These are phyloP conservation scores for Meriones psammophilus DNA, from an alignment of 2,797 vertebrate species.

Conservation along the genomic window DNA sequence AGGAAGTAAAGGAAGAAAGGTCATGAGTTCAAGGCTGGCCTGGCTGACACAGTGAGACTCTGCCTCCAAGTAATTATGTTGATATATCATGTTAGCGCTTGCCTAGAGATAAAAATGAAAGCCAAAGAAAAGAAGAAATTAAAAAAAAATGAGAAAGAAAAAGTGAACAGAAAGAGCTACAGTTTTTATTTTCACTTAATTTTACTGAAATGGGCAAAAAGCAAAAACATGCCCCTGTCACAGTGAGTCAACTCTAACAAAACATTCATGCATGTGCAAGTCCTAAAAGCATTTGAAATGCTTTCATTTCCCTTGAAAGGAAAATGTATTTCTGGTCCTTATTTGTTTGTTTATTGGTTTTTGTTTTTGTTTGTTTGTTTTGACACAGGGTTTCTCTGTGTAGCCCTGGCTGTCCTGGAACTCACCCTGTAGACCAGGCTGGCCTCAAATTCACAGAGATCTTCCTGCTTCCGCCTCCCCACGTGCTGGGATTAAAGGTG, in stretches of 20 bases:
- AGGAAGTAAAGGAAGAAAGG: no score
- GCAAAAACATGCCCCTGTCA: no score
- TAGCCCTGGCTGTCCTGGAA: neutral
- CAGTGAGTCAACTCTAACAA: no score
- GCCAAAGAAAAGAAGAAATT: neutral
- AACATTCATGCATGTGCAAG: no score
- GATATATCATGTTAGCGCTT: neutral
- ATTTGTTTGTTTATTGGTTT: neutral
- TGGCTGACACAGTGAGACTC: no score
- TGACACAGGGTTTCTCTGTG: neutral
- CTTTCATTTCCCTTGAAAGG: neutral
- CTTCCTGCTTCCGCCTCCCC: neutral
- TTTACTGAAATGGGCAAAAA: no score
- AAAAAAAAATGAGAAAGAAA: neutral
- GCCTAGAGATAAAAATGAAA: neutral
- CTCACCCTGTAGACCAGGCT: neutral
- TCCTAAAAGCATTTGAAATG: no score
- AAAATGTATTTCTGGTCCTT: neutral
- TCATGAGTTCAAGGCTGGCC: no score
- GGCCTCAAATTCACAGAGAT: neutral
- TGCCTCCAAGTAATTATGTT: neutral
- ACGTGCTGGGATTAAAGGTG: neutral
- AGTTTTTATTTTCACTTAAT: no score
- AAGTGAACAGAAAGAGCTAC: neutral
- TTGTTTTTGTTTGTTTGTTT: neutral